These are phyloP conservation scores for Anser brachyrhynchus DNA, from an alignment of 2,113 vertebrate genomes.

Conservation along the genomic window DNA sequence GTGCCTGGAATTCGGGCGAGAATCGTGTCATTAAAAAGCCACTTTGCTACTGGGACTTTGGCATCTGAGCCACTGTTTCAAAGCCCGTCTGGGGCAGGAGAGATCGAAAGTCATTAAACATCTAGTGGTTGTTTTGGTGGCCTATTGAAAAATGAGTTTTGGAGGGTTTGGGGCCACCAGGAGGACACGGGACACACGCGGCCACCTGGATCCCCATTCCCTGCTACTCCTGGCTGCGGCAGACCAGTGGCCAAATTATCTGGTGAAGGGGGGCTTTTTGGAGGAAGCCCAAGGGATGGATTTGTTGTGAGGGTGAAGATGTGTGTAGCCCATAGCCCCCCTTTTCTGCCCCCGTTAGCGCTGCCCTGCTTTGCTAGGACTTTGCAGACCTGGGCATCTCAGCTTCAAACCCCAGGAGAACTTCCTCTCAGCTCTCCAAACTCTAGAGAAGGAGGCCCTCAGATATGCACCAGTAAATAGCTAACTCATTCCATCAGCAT, in stretches of 20 bases:
- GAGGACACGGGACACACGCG: neutral
- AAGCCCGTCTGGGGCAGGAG: constrained; percentile 67
- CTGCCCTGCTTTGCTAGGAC: neutral
- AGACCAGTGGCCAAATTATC: neutral
- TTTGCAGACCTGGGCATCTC: neutral
- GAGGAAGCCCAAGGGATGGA: neutral
- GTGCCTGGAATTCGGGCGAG: constrained; percentile 61
- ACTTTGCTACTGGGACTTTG: constrained; percentile 46
- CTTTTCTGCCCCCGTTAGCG: neutral
- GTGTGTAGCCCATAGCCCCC: neutral
- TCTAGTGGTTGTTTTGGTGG: constrained; percentile 64
- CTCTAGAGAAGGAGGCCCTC: neutral
- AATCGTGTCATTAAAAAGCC: constrained; percentile 69
- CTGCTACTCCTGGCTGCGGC: neutral
- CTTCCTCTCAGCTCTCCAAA: neutral
- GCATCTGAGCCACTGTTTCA: constrained; percentile 68
- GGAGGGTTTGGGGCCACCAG: constrained; percentile 23
- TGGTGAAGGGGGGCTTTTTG: neutral
- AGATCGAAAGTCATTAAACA: constrained; percentile 71
- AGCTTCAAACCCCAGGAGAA: neutral
- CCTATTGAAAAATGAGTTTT: constrained; percentile 59
- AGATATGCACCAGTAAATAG: neutral
- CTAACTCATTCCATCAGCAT: neutral
- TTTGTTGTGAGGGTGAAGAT: neutral
- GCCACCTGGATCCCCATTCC: neutral